Base-by-base conservation (phyloP, 2,113 vertebrate genomes). In the Sprattus sprattus region DNA sequence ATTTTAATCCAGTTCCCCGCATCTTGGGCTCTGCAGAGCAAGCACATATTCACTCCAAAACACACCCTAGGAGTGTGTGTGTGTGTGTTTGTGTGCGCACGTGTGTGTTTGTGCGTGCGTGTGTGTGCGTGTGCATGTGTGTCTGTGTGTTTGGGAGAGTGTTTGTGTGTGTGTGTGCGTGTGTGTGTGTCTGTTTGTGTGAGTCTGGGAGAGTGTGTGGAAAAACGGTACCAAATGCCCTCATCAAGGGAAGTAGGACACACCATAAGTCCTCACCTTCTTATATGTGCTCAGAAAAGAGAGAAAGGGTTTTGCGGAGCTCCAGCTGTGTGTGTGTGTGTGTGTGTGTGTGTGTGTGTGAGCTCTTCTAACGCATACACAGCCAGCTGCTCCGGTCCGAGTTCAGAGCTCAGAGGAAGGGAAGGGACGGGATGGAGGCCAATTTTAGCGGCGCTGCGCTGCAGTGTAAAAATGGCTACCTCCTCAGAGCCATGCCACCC, bases 1-100 rank as follows among this genome's bases (percentile, higher is more conserved):
- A 88, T 88, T 91, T 71, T 85, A 89, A 84, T 88, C 84, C 85
- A 85, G 83, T 83, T 88, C 83, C 22, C 82, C 46, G 54, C 64
- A 81, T 86, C 57, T 85, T 50, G 20, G n/a, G 78, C 81, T 82
- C 84, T 86, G 81, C n/a, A 22, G 71, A 54, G 54, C 45, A n/a
- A 45, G 46, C 22, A 18, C 45, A 44, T 85, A 86, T 88, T 87
- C 78, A n/a, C 20, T 50, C 81, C 78, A 25, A 83, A 84, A 47
- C 57, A 54, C 83, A 86, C 54, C 25, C 32, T 82, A 20, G 28
- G 39, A 52, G 75, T 15, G 39, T 46, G 39, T 25, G 25, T 71
- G n/a, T 71, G n/a, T 71, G 64, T 28, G 64, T 71, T n/a, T 71
- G n/a, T 71, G 64, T 71, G 4, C 28, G n/a, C 28, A n/a, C n/a